phyloP scores from a whole-genome alignment of 35 echinoderm and acorn worm species.

The Heliocidaris erythrogramma region DNA sequence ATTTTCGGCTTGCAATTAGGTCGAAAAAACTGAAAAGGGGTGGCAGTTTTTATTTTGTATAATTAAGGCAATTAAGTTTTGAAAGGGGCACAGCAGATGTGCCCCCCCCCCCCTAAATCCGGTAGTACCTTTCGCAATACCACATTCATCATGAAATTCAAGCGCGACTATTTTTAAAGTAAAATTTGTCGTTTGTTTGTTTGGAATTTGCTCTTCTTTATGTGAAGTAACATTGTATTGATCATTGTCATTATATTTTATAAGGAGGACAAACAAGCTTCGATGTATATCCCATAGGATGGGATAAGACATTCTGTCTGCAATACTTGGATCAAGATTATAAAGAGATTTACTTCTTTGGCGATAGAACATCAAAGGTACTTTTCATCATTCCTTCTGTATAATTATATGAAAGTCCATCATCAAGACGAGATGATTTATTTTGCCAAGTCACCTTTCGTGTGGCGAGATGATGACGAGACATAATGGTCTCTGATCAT shows the following conservation, averaged over 20 bases:
- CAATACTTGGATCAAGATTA: conserved; percentile 84
- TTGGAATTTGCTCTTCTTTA: not conserved
- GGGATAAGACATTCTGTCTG: conserved; percentile 97
- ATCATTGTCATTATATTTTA: not conserved
- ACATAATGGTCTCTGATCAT: no score
- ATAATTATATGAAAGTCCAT: not conserved
- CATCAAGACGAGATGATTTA: not conserved
- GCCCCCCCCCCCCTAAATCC: no score
- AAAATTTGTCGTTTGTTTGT: not conserved
- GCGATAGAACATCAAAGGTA: conserved; percentile 88
- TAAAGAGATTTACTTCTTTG: conserved; percentile 89
- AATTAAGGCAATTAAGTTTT: no score
- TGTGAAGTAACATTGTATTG: not conserved
- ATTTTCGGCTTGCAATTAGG: no score
- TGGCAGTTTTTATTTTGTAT: no score
- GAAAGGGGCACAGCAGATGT: no score
- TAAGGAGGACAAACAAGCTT: conserved; percentile 98
- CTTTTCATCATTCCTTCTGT: not conserved
- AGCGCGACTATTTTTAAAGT: no score
- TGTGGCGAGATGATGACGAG: no score
- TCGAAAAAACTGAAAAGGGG: no score
- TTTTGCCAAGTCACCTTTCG: no score
- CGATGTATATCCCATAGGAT: conserved; percentile 87
- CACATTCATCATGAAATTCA: no score
- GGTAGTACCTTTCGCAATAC: no score